phyloP scores from a whole-genome alignment of 2,113 vertebrate genomes.

The Paramormyrops kingsleyae region DNA sequence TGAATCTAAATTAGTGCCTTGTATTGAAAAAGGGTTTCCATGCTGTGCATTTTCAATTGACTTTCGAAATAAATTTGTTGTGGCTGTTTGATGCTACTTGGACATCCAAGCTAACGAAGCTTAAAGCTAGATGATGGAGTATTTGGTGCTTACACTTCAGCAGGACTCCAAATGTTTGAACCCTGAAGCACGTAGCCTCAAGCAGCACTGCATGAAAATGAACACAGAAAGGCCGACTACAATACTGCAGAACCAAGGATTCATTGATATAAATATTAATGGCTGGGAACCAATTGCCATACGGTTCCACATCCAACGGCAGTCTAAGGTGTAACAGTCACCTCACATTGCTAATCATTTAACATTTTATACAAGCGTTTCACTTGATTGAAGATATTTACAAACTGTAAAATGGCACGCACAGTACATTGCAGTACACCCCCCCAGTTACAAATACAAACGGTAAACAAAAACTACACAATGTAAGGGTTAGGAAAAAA shows the following conservation, averaged over 20 bases:
- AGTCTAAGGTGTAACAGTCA: neutral
- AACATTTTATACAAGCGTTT: neutral
- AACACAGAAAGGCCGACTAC: neutral
- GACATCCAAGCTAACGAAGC: neutral
- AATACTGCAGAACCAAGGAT: neutral
- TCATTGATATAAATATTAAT: neutral
- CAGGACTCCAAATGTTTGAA: neutral
- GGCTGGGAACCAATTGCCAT: neutral
- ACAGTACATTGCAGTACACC: neutral
- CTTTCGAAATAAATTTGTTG: neutral
- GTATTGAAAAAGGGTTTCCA: neutral
- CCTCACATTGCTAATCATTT: neutral
- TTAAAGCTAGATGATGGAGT: neutral
- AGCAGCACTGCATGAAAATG: neutral
- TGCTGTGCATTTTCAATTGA: neutral
- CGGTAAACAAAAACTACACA: neutral
- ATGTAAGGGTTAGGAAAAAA: neutral
- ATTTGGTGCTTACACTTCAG: neutral
- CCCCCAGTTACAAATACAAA: neutral
- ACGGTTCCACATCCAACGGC: neutral
- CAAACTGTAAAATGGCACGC: neutral
- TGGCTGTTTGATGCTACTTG: neutral
- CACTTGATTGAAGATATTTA: neutral
- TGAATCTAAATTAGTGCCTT: neutral
- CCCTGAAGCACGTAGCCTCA: neutral